phyloP scores from a whole-genome alignment of 2,113 vertebrate species.

The Corythornis madagascariensis region DNA sequence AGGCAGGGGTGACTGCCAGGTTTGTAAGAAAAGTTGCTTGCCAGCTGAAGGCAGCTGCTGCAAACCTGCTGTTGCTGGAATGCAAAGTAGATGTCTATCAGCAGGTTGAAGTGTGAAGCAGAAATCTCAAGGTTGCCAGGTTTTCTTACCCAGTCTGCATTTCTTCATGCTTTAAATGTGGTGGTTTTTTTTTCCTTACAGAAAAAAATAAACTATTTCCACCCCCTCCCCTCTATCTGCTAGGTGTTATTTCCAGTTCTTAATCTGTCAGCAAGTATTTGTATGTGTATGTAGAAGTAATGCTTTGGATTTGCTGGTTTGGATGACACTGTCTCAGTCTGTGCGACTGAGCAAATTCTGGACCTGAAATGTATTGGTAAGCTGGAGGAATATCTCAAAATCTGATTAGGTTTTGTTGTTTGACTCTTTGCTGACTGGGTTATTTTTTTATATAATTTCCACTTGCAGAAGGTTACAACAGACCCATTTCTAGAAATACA shows the following conservation, averaged over 20 bases:
- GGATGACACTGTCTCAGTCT: background rate
- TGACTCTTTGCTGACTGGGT: background rate
- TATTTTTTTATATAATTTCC: background rate
- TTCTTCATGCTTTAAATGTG: background rate
- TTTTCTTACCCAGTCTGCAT: background rate
- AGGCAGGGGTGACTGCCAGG: background rate
- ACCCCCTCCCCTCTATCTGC: background rate
- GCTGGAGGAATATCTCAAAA: background rate
- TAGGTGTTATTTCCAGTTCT: background rate
- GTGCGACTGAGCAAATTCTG: background rate
- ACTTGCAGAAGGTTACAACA: background rate
- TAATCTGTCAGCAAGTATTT: background rate
- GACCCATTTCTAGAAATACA: background rate
- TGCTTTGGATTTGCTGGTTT: background rate
- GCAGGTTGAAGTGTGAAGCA: background rate
- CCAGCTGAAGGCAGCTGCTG: constrained; percentile 3
- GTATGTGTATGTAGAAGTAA: background rate
- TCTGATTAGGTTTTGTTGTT: background rate
- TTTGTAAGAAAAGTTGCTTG: background rate
- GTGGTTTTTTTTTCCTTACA: too few relatives aligned
- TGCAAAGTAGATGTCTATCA: background rate
- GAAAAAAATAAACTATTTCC: too few relatives aligned
- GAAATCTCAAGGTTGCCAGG: background rate
- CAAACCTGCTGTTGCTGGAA: background rate
- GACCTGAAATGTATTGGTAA: background rate